Conservation (phyloP, 53 echinoderm and acorn worm species). For the Zoroaster sp. region DNA sequence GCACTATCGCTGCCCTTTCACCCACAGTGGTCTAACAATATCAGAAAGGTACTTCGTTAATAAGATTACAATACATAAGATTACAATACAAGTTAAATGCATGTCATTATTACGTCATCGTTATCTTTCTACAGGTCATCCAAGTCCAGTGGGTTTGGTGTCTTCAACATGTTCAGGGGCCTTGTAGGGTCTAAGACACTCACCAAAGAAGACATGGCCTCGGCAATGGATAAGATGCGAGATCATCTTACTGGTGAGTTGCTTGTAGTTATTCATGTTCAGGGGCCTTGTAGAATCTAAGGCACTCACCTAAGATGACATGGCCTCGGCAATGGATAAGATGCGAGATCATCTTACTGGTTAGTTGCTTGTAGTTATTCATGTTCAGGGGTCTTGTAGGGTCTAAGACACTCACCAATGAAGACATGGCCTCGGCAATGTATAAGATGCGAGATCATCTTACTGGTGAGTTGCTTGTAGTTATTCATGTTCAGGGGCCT, state of each 20-base stretch:
- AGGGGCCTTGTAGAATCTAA: constrained; percentile 79
- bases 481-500: neutral
- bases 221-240: constrained; percentile 90
- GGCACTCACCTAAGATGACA: no score
- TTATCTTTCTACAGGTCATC: constrained; percentile 53
- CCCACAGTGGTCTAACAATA: no score
- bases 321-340: constrained; percentile 80
- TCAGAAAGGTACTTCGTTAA: no score
- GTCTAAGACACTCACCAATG: no score
- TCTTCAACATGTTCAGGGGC: constrained; percentile 99
- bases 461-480: neutral
- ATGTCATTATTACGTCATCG: no score
- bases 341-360: constrained; percentile 92
- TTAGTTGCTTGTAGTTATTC: constrained; percentile 57
- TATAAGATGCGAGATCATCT: constrained; percentile 81
- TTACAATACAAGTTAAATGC: no score
- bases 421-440: constrained; percentile 72
- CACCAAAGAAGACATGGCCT: constrained; percentile 86
- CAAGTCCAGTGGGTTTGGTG: constrained; percentile 77
- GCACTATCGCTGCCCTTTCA: no score
- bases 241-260: constrained; percentile 93
- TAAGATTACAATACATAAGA: no score
- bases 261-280: constrained; percentile 81
- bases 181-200: constrained; percentile 96
- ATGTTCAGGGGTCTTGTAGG: constrained; percentile 88